Percentiles rank a stretch among this genome's conserved stretches.
phyloP scores from a whole-genome alignment of 2,797 vertebrate species.

The Argyrosomus regius region DNA sequence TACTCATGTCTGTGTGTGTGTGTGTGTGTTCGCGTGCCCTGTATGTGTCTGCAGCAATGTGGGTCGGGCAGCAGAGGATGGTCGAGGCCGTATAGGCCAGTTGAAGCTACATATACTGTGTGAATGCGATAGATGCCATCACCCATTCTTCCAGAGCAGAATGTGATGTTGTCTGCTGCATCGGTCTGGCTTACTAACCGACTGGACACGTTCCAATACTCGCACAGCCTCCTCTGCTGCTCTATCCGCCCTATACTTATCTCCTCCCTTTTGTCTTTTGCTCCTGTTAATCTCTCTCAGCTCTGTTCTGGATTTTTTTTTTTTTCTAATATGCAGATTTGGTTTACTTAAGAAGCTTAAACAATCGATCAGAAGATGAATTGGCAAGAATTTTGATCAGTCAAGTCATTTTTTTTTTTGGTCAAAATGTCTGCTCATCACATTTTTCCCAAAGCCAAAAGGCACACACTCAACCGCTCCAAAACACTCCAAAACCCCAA shows the following conservation, averaged over 20 bases:
- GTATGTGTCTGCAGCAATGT: constrained; percentile 44
- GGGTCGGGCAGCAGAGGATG: constrained; percentile 67
- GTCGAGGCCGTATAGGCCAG: constrained; percentile 62
- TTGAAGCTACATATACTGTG: constrained; percentile 30
- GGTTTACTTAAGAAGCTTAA: background rate
- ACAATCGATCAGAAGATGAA: background rate
- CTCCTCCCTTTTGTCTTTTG: constrained; percentile 18
- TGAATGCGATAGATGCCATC: constrained; percentile 36
- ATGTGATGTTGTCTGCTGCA: constrained; percentile 50
- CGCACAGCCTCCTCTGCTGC: constrained; percentile 31
- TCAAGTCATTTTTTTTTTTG: background rate
- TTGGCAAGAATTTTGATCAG: background rate
- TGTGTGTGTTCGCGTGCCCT: constrained; percentile 2
- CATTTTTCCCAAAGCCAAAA: background rate
- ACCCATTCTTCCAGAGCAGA: constrained; percentile 12
- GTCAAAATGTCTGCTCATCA: background rate
- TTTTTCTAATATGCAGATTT: background rate
- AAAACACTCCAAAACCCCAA: no score
- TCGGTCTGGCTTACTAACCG: constrained; percentile 23
- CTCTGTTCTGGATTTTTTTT: background rate
- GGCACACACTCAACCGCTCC: no score
- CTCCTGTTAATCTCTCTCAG: background rate
- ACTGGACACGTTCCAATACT: constrained; percentile 53
- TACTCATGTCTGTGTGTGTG: constrained; percentile 21
- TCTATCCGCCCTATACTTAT: constrained; percentile 19